phyloP scores from a whole-genome alignment of 1,140 invertebrate species.

The Kradibia gibbosae region DNA sequence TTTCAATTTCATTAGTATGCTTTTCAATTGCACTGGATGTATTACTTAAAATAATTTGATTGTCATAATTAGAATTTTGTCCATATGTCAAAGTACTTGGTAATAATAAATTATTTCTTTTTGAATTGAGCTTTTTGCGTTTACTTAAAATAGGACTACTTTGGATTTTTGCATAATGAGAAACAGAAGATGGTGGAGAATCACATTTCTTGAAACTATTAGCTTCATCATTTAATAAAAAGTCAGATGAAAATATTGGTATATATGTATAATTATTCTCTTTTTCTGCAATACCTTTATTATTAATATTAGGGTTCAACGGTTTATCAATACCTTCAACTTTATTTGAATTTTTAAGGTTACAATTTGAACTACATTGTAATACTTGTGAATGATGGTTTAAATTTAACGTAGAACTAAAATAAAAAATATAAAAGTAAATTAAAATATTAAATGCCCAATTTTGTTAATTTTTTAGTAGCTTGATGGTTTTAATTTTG shows the following conservation, averaged over 20 bases:
- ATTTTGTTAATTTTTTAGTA: not conserved
- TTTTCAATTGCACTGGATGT: not conserved
- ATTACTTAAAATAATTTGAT: slow-evolving; percentile 30
- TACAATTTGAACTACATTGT: slow-evolving; percentile 13
- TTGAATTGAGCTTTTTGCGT: slow-evolving; percentile 27
- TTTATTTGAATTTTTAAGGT: slow-evolving; percentile 8
- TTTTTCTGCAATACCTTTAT: not conserved
- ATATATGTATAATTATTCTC: slow-evolving; percentile 37
- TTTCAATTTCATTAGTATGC: slow-evolving; percentile 17
- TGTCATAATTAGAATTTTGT: slow-evolving; percentile 21
- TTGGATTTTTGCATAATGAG: slow-evolving; percentile 14
- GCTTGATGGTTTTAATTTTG: too few species aligned
- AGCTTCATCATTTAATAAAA: slow-evolving; percentile 39
- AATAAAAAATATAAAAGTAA: not conserved
- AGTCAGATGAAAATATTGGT: slow-evolving; percentile 41
- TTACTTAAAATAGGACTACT: slow-evolving; percentile 48
- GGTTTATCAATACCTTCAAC: not conserved
- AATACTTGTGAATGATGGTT: slow-evolving; percentile 12
- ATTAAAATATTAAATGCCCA: not conserved
- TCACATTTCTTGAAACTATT: slow-evolving; percentile 11
- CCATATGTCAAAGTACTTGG: slow-evolving; percentile 8
- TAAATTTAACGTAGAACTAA: slow-evolving; percentile 10
- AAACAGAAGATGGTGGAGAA: slow-evolving; percentile 12
- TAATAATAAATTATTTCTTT: slow-evolving; percentile 40
- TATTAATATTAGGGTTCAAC: not conserved